Conservation (phyloP, 2,113 vertebrate species). For the Leucopsar rothschildi region DNA sequence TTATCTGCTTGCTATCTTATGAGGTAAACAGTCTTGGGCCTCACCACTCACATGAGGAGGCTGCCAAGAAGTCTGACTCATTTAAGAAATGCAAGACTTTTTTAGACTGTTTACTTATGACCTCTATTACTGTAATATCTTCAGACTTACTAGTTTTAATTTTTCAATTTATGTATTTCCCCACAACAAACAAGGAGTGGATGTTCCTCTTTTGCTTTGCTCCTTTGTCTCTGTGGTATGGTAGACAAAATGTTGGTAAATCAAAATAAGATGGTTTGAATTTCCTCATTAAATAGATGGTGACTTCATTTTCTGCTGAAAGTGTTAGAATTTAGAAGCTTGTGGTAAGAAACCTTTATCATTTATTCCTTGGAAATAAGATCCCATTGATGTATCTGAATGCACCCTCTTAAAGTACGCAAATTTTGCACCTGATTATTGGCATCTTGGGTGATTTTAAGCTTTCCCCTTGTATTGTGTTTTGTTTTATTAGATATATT, state of each 20-base stretch:
- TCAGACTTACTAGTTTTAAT: background rate
- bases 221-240: background rate
- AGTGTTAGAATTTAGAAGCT: background rate
- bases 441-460: background rate
- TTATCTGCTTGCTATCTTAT: background rate
- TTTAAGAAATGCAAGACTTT: background rate
- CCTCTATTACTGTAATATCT: background rate
- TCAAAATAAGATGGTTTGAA: background rate
- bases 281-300: background rate
- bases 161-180: background rate
- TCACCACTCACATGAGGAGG: background rate
- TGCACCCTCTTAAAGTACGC: background rate
- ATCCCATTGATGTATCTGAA: background rate
- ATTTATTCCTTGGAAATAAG: background rate
- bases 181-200: background rate
- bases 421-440: background rate
- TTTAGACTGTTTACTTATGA: background rate
- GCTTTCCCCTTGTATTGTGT: background rate
- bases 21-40: background rate
- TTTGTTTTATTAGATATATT: background rate
- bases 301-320: background rate
- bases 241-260: background rate
- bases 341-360: background rate
- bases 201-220: background rate
- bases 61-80: constrained; percentile 2